Base-by-base conservation (phyloP, 64 coral and sea anemone species). In the Actinia tenebrosa region DNA sequence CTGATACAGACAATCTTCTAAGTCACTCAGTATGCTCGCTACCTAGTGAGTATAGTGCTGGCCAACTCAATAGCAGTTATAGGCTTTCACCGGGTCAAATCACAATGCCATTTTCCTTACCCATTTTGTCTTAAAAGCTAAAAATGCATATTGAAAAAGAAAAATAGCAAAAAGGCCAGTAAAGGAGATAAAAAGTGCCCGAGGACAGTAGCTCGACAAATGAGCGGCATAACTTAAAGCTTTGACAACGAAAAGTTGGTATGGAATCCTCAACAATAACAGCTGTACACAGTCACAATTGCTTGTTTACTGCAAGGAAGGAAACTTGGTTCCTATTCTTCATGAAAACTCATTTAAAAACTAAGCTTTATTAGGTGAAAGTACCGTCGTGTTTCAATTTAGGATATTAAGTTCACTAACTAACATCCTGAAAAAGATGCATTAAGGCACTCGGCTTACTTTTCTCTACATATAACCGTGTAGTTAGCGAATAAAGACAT, bases 261-360 rank as follows among this genome's bases (percentile, higher is more conserved):
- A 75, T 75, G 69, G 69, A 75, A 75, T 75, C 26, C 27, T 42
- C 37, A 44, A 45, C 27, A 79, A 13, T 52, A 45, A 81, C 79
- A 81, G 79, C 79, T 81, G 79, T 81, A 81, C 50, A 44, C 56
- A 3, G 27, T 23, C 19, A 81, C 43, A 52, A 81, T 81, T 81
- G 44, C 45, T 81, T 81, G 79, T 81, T 81, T 81, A 81, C 79
- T 37, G 16, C 17, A 20, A 53, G 79, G 79, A 81, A 81, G 79
- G 45, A 79, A 81, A 81, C 44, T 53, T 44, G 27, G 44, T 3
- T 20, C 79, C 45, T 50, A 81, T 81, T 81, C 79, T 50, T 81
- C 79, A 81, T 81, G 45, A 81, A 81, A 81, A 81, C 43, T 81
- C 79, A 81, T 81, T 81, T 81, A n/a, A 53, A 66, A 81, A 81